Conservation (phyloP, 2,888 invertebrate genomes). For the Eilema depressum region DNA sequence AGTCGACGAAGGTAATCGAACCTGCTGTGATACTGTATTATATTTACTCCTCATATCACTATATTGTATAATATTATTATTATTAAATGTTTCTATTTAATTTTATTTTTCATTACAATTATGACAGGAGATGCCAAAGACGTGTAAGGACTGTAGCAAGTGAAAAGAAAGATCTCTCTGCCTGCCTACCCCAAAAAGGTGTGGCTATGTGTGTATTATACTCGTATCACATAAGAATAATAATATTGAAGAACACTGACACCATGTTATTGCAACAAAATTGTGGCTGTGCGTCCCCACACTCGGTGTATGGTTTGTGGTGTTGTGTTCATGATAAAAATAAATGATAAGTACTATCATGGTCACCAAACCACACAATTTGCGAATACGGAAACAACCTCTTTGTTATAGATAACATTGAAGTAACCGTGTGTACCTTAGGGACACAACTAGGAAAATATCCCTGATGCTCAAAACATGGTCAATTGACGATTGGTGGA, state of each 20-base stretch:
- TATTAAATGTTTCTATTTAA: background rate
- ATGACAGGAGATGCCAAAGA: background rate
- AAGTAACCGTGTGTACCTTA: too few relatives aligned
- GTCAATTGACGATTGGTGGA: too few relatives aligned
- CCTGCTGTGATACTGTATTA: background rate
- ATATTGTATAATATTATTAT: conserved; percentile 1
- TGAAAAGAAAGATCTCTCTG: too few relatives aligned
- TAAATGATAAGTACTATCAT: conserved; percentile 1
- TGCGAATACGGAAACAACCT: background rate
- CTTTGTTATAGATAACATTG: too few relatives aligned
- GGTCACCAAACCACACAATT: background rate
- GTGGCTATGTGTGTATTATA: too few relatives aligned
- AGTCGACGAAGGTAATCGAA: conserved; percentile 59
- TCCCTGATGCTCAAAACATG: too few relatives aligned
- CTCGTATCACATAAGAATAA: too few relatives aligned
- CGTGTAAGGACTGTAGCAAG: too few relatives aligned
- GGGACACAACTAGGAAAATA: too few relatives aligned
- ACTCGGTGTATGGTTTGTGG: background rate
- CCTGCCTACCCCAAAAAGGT: too few relatives aligned
- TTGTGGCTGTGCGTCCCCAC: background rate
- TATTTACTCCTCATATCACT: background rate
- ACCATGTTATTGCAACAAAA: background rate
- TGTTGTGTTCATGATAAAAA: background rate
- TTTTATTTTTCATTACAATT: background rate
- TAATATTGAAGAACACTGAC: too few relatives aligned